A percentile compares a stretch with the other conserved stretches of the same genome.
Evolutionary conservation across 2,113 vertebrate genomes (phyloP).

Genomic region (Salvator merianae): DNA sequence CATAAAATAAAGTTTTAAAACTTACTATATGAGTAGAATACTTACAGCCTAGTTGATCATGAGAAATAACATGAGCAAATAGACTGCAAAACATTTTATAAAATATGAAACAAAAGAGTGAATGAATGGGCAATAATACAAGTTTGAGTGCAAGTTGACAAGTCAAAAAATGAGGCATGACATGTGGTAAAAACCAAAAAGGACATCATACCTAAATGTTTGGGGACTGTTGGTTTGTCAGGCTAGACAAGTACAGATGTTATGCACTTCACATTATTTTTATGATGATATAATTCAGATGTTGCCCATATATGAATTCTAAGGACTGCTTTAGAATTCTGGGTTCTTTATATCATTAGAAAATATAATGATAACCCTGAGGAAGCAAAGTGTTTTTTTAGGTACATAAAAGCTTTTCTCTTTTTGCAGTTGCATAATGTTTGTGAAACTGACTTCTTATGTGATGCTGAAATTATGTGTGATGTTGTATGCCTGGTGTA

Average conservation of each 20-base stretch:
- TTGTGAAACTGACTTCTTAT: conserved; percentile 89
- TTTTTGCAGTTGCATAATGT: conserved; percentile 88
- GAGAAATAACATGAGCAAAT: too few species aligned
- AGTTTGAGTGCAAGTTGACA: too few species aligned
- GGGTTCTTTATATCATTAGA: background rate
- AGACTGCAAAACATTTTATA: too few species aligned
- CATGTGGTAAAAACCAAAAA: too few species aligned
- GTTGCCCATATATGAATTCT: too few species aligned
- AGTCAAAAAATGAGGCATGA: too few species aligned
- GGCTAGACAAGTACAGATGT: background rate
- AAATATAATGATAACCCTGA: conserved; percentile 9
- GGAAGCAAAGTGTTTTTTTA: background rate
- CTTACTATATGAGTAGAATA: too few species aligned
- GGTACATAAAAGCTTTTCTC: conserved; percentile 16
- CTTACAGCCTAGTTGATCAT: too few species aligned
- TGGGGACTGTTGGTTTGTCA: background rate
- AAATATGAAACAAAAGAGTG: too few species aligned
- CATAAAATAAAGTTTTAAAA: too few species aligned
- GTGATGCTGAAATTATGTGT: conserved; percentile 87
- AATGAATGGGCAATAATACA: too few species aligned
- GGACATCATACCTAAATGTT: too few species aligned
- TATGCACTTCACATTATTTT: background rate
- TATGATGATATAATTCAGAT: background rate
- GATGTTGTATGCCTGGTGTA: conserved; percentile 95
- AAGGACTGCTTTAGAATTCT: background rate